Conservation (phyloP, 2,888 invertebrate genomes). For the Tricholauxania praeusta region DNA sequence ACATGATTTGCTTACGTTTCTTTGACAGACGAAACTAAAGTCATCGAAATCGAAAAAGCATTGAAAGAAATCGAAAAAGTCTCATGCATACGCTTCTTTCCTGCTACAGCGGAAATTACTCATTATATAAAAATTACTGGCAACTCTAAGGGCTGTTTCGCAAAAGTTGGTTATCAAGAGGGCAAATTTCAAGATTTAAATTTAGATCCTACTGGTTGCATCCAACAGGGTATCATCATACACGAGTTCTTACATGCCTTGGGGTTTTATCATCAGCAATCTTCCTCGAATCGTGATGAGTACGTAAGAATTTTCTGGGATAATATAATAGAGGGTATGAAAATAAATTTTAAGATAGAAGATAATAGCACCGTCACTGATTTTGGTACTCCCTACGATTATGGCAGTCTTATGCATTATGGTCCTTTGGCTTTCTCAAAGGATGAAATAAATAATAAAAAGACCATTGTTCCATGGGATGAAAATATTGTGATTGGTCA, state of each 20-base stretch:
- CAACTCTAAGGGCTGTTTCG: slow-evolving; percentile 76
- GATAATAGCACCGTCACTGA: slow-evolving; percentile 70
- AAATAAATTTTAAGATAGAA: slow-evolving; percentile 77
- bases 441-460: slow-evolving; percentile 70
- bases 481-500: slow-evolving; percentile 51
- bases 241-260: slow-evolving; percentile 83
- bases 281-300: slow-evolving; percentile 78
- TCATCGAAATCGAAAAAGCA: slow-evolving; percentile 73
- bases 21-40: slow-evolving; percentile 66
- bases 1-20: not conserved
- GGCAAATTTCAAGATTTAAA: slow-evolving; percentile 64
- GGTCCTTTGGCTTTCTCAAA: slow-evolving; percentile 77
- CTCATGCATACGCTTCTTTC: slow-evolving; percentile 79
- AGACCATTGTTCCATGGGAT: slow-evolving; percentile 75
- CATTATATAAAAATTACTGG: slow-evolving; percentile 50
- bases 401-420: slow-evolving; percentile 84
- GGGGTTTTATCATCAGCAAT: slow-evolving; percentile 85
- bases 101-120: slow-evolving; percentile 66
- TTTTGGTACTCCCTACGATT: slow-evolving; percentile 79
- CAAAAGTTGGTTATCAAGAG: slow-evolving; percentile 74
- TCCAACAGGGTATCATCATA: slow-evolving; percentile 71
- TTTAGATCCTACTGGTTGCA: slow-evolving; percentile 55
- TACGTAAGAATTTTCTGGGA: slow-evolving; percentile 71
- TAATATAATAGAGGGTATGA: slow-evolving; percentile 70
- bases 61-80: slow-evolving; percentile 78